These are phyloP conservation scores for Phymanthus crucifer DNA, from an alignment of 92 coral and sea anemone genomes.

Conservation along the genomic window DNA sequence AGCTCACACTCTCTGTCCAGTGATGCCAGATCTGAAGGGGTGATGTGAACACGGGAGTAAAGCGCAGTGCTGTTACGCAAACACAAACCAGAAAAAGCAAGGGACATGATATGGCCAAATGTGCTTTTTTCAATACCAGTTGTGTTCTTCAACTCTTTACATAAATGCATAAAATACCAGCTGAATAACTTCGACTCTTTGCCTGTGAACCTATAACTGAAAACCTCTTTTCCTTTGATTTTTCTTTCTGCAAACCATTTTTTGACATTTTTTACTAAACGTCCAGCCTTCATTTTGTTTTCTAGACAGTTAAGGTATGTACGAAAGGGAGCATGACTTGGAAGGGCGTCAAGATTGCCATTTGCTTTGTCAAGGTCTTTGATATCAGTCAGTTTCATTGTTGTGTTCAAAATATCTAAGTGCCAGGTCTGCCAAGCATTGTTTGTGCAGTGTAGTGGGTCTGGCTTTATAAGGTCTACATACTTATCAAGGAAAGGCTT, in stretches of 20 bases:
- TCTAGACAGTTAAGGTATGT: slow-evolving; percentile 25
- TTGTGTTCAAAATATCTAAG: slow-evolving; percentile 21
- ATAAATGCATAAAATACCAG: slow-evolving; percentile 33
- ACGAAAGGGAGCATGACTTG: slow-evolving; percentile 10
- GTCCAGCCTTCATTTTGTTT: slow-evolving; percentile 27
- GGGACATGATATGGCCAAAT: slow-evolving; percentile 21
- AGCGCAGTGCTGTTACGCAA: slow-evolving; percentile 24
- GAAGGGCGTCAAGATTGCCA: slow-evolving; percentile 2
- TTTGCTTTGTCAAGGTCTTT: slow-evolving; percentile 13
- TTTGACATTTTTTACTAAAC: slow-evolving; percentile 34
- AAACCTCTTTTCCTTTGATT: slow-evolving; percentile 20
- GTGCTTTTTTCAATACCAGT: slow-evolving; percentile 22
- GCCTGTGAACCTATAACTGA: slow-evolving; percentile 36
- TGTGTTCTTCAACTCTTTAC: slow-evolving; percentile 6
- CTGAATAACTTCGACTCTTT: slow-evolving; percentile 38
- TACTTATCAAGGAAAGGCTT: slow-evolving; percentile 24
- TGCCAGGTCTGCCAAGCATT: slow-evolving; percentile 26
- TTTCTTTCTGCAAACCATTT: slow-evolving; percentile 37
- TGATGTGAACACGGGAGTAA: slow-evolving; percentile 26
- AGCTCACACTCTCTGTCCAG: slow-evolving; percentile 20
- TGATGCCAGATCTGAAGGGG: neutral
- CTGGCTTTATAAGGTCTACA: slow-evolving; percentile 26
- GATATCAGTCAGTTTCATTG: slow-evolving; percentile 19
- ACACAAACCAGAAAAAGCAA: slow-evolving; percentile 22
- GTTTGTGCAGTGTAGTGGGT: slow-evolving; percentile 21